Conservation (phyloP, 2,888 invertebrate species). For the Heliconius erato region DNA sequence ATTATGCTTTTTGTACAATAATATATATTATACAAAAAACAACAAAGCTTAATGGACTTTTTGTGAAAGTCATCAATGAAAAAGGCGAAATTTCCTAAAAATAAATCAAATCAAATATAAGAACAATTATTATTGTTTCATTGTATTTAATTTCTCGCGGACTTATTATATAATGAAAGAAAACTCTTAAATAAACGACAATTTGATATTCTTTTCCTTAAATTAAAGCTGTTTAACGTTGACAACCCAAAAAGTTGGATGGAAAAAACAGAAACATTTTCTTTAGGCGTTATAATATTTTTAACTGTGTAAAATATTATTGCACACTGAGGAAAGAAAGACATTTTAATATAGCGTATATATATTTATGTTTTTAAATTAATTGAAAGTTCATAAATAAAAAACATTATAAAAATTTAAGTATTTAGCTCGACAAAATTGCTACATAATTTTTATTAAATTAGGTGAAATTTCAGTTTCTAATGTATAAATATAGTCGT, state of each 20-base stretch:
- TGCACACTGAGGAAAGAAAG: too few relatives aligned
- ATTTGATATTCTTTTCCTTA: constrained; percentile 6
- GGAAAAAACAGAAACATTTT: too few relatives aligned
- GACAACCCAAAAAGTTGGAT: background rate
- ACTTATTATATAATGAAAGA: background rate
- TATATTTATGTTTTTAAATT: too few relatives aligned
- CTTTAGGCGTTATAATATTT: too few relatives aligned
- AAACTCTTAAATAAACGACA: background rate
- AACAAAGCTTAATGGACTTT: background rate
- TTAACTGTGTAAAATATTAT: too few relatives aligned
- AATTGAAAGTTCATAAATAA: too few relatives aligned
- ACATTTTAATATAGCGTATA: too few relatives aligned
- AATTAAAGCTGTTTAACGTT: background rate
- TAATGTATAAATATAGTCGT: too few relatives aligned
- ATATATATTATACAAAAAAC: background rate
- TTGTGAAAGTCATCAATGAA: background rate
- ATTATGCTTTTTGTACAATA: background rate
- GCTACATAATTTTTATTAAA: too few relatives aligned
- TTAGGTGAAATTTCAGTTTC: too few relatives aligned
- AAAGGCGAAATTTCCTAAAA: background rate
- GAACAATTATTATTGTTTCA: constrained; percentile 12
- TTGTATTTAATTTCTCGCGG: constrained; percentile 12
- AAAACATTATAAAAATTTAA: too few relatives aligned
- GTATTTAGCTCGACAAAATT: too few relatives aligned
- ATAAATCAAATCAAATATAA: constrained; percentile 9